Conservation (phyloP, 2,113 vertebrate genomes). For the Lipophrys pholis region DNA sequence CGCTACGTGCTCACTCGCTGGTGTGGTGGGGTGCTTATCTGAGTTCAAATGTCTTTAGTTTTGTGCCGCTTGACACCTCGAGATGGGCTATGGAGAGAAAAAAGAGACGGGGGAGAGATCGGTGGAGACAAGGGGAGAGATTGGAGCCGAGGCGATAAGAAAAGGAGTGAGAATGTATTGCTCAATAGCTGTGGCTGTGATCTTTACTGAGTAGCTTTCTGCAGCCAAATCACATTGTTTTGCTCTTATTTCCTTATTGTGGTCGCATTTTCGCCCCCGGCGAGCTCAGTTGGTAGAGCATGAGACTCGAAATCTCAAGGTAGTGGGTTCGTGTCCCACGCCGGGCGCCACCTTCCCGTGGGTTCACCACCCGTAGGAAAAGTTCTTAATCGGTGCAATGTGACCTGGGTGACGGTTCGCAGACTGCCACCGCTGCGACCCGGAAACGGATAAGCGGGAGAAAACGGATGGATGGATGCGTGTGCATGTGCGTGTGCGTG, state of each 20-base stretch:
- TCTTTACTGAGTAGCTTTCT: conserved; percentile 83
- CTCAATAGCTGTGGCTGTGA: conserved; percentile 27
- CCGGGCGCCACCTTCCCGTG: no score
- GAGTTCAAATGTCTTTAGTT: conserved; percentile 19
- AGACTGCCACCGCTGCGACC: no score
- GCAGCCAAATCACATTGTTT: conserved; percentile 82
- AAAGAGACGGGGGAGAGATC: conserved; percentile 32
- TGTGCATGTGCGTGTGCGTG: neutral
- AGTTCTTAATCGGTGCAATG: no score
- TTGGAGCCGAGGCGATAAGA: conserved; percentile 47
- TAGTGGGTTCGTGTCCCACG: no score
- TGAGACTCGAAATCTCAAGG: no score
- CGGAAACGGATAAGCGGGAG: no score
- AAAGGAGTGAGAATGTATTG: conserved; percentile 20
- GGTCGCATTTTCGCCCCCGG: conserved; percentile 76
- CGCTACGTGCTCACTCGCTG: neutral
- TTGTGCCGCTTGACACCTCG: conserved; percentile 30
- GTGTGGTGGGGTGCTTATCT: conserved; percentile 23
- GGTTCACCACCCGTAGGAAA: no score
- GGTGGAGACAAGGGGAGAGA: conserved; percentile 48
- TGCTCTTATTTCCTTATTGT: conserved; percentile 16
- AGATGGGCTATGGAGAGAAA: conserved; percentile 33
- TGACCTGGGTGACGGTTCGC: no score
- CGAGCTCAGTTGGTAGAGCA: no score
- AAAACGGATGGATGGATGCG: no score